These are phyloP conservation scores for Rotaria socialis DNA, from an alignment of 2,888 invertebrate species.

Conservation along the genomic window DNA sequence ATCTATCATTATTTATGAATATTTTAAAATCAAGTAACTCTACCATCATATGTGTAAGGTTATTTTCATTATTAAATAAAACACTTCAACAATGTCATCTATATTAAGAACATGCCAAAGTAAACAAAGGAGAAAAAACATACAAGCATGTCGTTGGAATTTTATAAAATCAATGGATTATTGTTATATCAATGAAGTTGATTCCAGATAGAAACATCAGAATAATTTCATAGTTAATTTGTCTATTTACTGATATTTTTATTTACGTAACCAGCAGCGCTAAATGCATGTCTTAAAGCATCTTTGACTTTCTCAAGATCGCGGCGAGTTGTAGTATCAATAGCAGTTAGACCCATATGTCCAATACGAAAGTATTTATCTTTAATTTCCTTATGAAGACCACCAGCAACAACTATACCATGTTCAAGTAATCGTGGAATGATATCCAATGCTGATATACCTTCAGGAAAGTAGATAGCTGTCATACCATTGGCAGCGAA, in stretches of 20 bases:
- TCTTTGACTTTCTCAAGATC: not conserved
- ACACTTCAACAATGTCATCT: too few relatives aligned
- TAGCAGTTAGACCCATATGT: conserved; percentile 9
- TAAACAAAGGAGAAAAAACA: too few relatives aligned
- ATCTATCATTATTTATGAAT: too few relatives aligned
- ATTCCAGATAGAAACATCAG: not conserved
- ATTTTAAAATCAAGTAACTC: too few relatives aligned
- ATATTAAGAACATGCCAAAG: too few relatives aligned
- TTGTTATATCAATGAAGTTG: not conserved
- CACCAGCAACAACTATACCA: conserved; percentile 7
- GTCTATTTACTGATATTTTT: not conserved
- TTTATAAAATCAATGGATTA: not conserved
- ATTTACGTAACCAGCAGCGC: not conserved
- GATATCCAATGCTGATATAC: not conserved
- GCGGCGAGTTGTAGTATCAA: not conserved
- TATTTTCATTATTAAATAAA: too few relatives aligned
- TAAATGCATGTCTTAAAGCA: not conserved
- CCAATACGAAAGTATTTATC: conserved; percentile 7
- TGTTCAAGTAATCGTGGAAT: not conserved
- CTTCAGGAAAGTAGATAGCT: conserved; percentile 20
- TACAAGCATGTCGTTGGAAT: too few relatives aligned
- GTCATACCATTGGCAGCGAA: not conserved
- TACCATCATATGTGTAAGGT: too few relatives aligned
- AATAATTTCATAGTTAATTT: not conserved
- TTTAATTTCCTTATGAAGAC: conserved; percentile 27